Conservation (phyloP, 2,888 invertebrate species). For the Coenonympha arcania region DNA sequence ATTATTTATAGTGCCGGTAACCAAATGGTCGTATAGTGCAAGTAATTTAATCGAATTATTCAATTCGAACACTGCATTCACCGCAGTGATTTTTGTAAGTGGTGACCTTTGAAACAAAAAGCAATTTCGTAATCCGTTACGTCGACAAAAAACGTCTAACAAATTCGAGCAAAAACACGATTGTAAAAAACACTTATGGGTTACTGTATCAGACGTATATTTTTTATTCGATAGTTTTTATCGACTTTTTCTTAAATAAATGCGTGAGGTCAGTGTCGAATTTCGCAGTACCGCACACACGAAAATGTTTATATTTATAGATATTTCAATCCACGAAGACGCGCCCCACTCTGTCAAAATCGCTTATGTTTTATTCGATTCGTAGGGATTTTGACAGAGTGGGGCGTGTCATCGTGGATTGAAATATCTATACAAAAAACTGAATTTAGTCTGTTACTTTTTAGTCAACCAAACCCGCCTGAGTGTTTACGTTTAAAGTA, state of each 20-base stretch:
- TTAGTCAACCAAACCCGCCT: no score
- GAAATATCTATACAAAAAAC: no score
- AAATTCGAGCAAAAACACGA: conserved; percentile 3
- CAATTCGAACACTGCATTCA: conserved; percentile 19
- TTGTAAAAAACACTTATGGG: background rate
- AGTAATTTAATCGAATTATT: conserved; percentile 23
- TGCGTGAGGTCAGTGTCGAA: background rate
- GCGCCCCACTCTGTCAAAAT: no score
- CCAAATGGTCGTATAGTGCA: conserved; percentile 15
- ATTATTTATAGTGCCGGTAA: conserved; percentile 15
- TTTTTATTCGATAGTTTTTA: background rate
- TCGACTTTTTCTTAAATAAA: background rate
- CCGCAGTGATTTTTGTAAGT: conserved; percentile 19
- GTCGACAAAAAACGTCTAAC: conserved; percentile 3
- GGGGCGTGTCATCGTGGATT: no score
- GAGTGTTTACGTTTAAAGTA: no score
- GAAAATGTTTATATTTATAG: no score
- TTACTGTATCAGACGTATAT: no score
- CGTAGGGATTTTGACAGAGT: no score
- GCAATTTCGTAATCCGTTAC: conserved; percentile 4
- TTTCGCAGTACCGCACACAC: no score
- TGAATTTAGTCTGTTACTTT: no score
- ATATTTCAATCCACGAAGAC: no score
- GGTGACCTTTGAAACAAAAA: conserved; percentile 20
- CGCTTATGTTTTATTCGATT: no score